Base-by-base conservation (phyloP, 1,140 invertebrate genomes). In the Papilio glaucus region DNA sequence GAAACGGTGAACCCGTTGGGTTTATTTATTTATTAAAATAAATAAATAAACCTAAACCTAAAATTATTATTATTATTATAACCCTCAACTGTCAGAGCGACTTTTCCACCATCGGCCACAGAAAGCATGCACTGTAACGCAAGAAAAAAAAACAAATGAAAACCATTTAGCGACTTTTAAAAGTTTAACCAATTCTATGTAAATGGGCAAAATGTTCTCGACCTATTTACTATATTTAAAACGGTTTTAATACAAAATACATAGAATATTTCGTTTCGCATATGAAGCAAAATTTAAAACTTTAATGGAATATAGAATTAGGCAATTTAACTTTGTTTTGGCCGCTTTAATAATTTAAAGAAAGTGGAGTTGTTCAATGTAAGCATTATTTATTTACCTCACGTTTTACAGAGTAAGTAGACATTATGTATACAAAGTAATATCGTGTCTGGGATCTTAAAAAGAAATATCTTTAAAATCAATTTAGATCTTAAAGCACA, bases 301-400 rank as follows among this genome's bases (percentile, higher is more conserved):
- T 57, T 2, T 24, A 57, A 57, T 57, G 49, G 49, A 57, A 57
- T 57, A 24, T 57, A 26, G 24, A 57, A 57, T 57, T 24, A 57
- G 49, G 49, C 49, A 57, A 57, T 57, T 57, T 57, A 57, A 57
- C 49, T 57, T 57, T 57, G 49, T 9, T 57, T 24, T 10, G 21
- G 21, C 3, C 21, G 49, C 49, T 12, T 57, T 57, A 12, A 57
- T 57, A 57, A 26, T 57, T 57, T 24, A 57, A 57, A 57, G 49
- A 57, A 57, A 26, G 24, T 57, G 49, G 24, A 57, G 49, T 21
- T 57, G 49, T 57, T 26, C 18, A 57, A 57, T 26, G 12, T 57
- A 57, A 57, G 10, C 49, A 13, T 57, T 57, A 57, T 24, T 53
- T 53, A 53, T 21, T 57, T 57, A 57, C 24, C 21, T 57, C 18